Evolutionary conservation across 2,113 vertebrate genomes (phyloP).

Genomic region (Marmota monax): DNA sequence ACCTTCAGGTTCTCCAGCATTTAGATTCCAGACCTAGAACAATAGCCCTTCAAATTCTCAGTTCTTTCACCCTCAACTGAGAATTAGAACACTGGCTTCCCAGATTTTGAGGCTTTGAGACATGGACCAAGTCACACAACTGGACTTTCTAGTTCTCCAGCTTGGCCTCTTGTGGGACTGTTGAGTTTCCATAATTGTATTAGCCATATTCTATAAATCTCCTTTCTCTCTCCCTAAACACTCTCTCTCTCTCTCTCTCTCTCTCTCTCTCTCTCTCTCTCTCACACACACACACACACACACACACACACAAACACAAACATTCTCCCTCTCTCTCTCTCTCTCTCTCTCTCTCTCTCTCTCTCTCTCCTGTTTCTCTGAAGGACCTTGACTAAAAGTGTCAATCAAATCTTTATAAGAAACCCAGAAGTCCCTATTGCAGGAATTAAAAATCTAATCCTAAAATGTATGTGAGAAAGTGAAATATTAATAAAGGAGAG

Average conservation of each 20-base stretch:
- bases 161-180: neutral
- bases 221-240: too few species aligned
- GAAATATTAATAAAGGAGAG: neutral
- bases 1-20: neutral
- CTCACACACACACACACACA: too few species aligned
- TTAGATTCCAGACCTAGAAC: too few species aligned
- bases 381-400: neutral
- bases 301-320: too few species aligned
- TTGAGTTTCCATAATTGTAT: neutral
- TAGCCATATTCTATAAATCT: neutral
- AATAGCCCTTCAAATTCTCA: too few species aligned
- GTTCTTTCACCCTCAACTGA: too few species aligned
- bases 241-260: too few species aligned
- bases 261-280: neutral
- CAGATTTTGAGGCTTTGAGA: neutral
- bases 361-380: neutral
- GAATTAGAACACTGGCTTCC: neutral
- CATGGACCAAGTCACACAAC: too few species aligned
- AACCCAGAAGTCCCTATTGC: neutral
- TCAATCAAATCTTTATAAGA: neutral
- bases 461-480: neutral
- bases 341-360: too few species aligned
- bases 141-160: too few species aligned
- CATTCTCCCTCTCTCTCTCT: too few species aligned
- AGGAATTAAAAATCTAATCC: neutral